Conservation (phyloP, 2,797 vertebrate genomes). For the Amblyraja radiata region DNA sequence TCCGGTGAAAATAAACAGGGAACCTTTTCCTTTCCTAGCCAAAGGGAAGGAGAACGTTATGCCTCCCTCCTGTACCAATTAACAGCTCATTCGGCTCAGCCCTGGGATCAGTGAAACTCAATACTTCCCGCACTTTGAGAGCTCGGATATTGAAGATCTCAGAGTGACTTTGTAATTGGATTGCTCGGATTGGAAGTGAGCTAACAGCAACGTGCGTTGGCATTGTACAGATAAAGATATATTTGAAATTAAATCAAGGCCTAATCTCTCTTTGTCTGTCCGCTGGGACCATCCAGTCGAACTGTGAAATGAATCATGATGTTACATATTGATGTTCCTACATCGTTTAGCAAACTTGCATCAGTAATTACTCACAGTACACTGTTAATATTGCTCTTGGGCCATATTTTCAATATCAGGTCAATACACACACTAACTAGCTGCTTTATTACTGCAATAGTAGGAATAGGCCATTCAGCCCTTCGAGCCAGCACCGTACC, state of each 20-base stretch:
- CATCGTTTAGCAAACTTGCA: not conserved
- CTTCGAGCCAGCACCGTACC: too few relatives aligned
- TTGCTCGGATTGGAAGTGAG: not conserved
- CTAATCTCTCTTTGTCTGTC: not conserved
- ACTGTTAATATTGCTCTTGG: not conserved
- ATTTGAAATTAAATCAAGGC: not conserved
- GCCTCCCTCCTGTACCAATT: not conserved
- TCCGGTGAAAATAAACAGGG: not conserved
- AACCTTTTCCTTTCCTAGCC: not conserved
- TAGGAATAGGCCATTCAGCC: too few relatives aligned
- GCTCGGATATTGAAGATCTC: not conserved
- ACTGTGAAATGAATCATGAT: not conserved
- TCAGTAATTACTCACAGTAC: conserved; percentile 8
- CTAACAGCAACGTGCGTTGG: not conserved
- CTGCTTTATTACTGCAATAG: not conserved
- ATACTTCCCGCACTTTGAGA: too few relatives aligned
- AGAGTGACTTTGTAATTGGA: not conserved
- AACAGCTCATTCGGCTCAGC: not conserved
- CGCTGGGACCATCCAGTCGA: not conserved
- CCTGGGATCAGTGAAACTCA: not conserved
- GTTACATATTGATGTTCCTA: not conserved
- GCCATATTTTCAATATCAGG: not conserved
- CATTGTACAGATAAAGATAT: not conserved
- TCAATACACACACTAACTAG: not conserved
- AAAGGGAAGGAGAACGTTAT: not conserved